Percentiles rank a stretch among this genome's conserved stretches.
Evolutionary conservation across 92 coral and sea anemone genomes (phyloP).

Genomic region (Umimayanthus chanpuru): DNA sequence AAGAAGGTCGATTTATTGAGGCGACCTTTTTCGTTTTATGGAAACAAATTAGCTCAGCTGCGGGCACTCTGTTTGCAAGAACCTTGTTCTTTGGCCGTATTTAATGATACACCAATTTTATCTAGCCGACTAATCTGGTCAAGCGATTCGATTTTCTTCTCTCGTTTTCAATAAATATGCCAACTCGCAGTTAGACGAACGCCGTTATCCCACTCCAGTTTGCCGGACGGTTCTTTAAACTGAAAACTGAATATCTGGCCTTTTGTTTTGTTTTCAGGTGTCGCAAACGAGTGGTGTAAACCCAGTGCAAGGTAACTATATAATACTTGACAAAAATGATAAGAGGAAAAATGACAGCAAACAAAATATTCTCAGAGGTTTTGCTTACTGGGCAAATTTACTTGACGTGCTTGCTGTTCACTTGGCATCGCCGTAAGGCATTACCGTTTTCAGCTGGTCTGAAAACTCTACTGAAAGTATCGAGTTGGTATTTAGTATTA

Average conservation of each 20-base stretch:
- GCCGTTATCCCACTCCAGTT: background rate
- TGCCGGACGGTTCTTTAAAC: background rate
- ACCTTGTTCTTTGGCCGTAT: background rate
- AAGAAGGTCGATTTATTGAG: conserved; percentile 14
- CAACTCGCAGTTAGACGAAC: background rate
- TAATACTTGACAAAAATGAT: background rate
- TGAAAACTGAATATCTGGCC: background rate
- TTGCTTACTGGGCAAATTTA: conserved; percentile 6
- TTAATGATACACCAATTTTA: background rate
- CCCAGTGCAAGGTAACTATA: background rate
- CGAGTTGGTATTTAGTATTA: background rate
- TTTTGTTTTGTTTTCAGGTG: no score
- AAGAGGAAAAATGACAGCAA: conserved; percentile 4
- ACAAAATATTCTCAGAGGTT: background rate
- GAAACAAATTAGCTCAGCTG: conserved; percentile 17
- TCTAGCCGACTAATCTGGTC: background rate
- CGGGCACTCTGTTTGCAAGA: background rate
- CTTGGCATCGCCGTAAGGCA: background rate
- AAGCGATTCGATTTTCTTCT: background rate
- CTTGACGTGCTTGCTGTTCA: background rate
- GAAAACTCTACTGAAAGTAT: background rate
- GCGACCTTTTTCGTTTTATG: conserved; percentile 10
- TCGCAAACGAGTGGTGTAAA: background rate
- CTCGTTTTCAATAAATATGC: background rate
- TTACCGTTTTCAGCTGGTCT: background rate